These are phyloP conservation scores for Scaptomyza parva DNA, from an alignment of 2,888 invertebrate species.

Conservation along the genomic window DNA sequence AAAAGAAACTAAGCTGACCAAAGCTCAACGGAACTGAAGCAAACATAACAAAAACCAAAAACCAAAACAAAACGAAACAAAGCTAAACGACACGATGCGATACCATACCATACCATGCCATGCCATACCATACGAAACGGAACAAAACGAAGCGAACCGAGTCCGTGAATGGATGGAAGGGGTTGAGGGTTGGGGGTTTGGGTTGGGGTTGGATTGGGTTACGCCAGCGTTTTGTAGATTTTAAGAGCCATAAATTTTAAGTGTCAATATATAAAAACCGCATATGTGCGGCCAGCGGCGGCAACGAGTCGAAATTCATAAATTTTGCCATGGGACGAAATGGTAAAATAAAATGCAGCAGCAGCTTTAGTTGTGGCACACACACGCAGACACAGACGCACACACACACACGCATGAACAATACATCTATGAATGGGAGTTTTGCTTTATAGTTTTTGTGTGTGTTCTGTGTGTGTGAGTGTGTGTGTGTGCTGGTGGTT, in stretches of 20 bases:
- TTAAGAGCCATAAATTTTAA: conserved; percentile 78
- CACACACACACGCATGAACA: conserved; percentile 38
- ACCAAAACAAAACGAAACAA: neutral
- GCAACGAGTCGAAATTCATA: conserved; percentile 75
- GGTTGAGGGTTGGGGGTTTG: no score
- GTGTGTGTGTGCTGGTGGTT: conserved; percentile 21
- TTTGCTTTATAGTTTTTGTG: conserved; percentile 70
- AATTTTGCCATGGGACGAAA: conserved; percentile 71
- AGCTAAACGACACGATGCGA: conserved; percentile 3
- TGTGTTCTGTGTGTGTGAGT: conserved; percentile 30
- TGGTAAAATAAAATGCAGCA: conserved; percentile 78
- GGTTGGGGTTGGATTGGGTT: conserved; percentile 8
- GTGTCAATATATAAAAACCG: conserved; percentile 80
- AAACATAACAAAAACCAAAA: conserved; percentile 2
- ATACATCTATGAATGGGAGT: conserved; percentile 54
- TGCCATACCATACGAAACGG: neutral
- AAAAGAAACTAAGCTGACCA: conserved; percentile 25
- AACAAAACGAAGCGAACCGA: conserved; percentile 15
- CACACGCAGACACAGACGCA: conserved; percentile 30
- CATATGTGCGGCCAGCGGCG: conserved; percentile 75
- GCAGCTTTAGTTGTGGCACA: conserved; percentile 41
- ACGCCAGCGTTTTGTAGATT: conserved; percentile 73
- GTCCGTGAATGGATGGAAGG: no score
- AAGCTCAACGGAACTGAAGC: conserved; percentile 21
- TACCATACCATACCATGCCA: no score